Evolutionary conservation across 2,797 vertebrate genomes (phyloP), one percentile per base, ranked within the genome.

Genomic region (Sylvia borin): DNA sequence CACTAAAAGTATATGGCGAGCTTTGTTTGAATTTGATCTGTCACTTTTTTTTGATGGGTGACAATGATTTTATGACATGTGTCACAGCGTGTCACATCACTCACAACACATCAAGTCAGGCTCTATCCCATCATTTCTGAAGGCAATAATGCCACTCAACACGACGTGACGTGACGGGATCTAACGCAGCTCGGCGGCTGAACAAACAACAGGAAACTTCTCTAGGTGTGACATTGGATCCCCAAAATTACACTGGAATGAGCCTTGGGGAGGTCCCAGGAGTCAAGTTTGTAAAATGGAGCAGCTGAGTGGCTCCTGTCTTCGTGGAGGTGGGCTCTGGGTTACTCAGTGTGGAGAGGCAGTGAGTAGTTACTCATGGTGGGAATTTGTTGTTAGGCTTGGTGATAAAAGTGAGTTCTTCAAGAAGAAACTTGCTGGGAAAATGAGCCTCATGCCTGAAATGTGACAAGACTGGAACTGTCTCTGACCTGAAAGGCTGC

Each of bases 11-110:
- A 27, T 72, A 67, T 50, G 71, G 88, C 68, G 70, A 89, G 73
- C 36, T 88, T 90, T 90, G 84, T 67, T 91, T 92, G 90, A 84
- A 93, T 95, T 87, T 72, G 74, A 95, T 90, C 88, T 97, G 85
- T 94, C 96, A 96, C 74, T 80, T 92, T 85, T 88, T 93, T 92
- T 89, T 92, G 89, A 94, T 73, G 91, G 80, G 83, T 83, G 90
- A 88, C 94, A 96, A 90, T 94, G 92, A 92, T 95, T 97, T 96
- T 87, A 88, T 95, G 96, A 96, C 92, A 95, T 82, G 48, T 96
- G 92, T 86, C 95, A 92, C 85, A 62, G 43, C 7, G 53, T 85
- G 70, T 96, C 85, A 90, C 79, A 86, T 95, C 90, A 85, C 51
- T 93, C 95, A 84, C 85, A 91, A 78, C 77, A 76, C 78, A 84